Evolutionary conservation across 2,888 invertebrate genomes (phyloP).

Genomic region (Drosophila bunnanda): DNA sequence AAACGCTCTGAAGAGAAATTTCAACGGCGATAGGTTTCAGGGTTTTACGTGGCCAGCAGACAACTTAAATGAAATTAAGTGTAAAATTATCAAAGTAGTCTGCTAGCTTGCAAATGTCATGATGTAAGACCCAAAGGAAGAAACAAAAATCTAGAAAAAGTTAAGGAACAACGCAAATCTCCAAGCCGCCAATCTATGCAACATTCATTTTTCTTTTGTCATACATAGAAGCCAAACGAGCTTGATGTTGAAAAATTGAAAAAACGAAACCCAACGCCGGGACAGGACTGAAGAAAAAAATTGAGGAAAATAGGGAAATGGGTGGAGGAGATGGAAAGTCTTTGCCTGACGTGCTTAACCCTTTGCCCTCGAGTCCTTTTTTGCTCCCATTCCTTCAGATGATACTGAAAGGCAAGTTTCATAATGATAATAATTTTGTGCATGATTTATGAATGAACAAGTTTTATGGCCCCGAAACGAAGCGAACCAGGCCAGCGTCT

Average conservation of each 20-base stretch:
- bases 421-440: conserved; percentile 80
- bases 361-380: conserved; percentile 45
- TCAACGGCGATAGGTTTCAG: neutral
- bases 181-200: conserved; percentile 68
- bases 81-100: conserved; percentile 70
- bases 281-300: conserved; percentile 16
- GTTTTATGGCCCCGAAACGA: conserved; percentile 70
- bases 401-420: conserved; percentile 76
- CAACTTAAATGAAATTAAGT: conserved; percentile 70
- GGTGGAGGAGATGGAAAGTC: conserved; percentile 42
- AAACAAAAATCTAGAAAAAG: neutral
- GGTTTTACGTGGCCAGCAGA: conserved; percentile 22
- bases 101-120: conserved; percentile 21
- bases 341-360: conserved; percentile 72
- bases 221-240: conserved; percentile 32
- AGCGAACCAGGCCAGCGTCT: conserved; percentile 29
- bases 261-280: conserved; percentile 69
- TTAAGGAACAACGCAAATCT: conserved; percentile 55
- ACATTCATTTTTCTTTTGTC: conserved; percentile 75
- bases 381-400: conserved; percentile 49
- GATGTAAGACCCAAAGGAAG: conserved; percentile 21
- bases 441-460: conserved; percentile 79
- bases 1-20: conserved; percentile 7
- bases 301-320: conserved; percentile 21
- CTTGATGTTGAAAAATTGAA: conserved; percentile 79